Percentiles rank a stretch among this genome's conserved stretches.
Conservation (phyloP, 2,888 invertebrate species). For the Clostera curtula region DNA sequence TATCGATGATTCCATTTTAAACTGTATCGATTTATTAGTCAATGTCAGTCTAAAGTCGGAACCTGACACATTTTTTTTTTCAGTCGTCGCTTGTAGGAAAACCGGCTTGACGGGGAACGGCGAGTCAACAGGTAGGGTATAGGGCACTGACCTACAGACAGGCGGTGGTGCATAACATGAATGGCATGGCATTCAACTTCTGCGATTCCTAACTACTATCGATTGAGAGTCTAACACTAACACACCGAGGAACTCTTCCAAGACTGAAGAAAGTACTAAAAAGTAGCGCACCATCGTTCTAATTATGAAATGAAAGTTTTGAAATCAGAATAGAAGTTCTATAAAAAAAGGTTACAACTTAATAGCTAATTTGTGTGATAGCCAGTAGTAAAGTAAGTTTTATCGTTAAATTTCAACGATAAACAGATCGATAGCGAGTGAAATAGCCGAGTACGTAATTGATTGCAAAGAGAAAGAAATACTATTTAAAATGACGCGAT, state of each 20-base stretch:
- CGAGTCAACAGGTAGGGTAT: conserved; percentile 65
- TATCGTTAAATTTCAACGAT: conserved; percentile 8
- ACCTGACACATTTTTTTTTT: conserved; percentile 40
- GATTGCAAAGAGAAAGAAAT: conserved; percentile 30
- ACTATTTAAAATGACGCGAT: conserved; percentile 29
- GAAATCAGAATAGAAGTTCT: no score
- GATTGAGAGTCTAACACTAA: conserved; percentile 15
- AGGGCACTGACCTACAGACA: conserved; percentile 70
- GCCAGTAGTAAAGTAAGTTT: no score
- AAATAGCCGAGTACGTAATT: conserved; percentile 20
- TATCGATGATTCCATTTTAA: no score
- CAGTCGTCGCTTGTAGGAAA: conserved; percentile 35
- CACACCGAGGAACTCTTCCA: no score
- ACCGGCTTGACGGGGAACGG: conserved; percentile 57
- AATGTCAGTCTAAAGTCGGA: conserved; percentile 37
- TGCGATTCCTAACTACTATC: conserved; percentile 31
- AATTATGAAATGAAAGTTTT: neutral
- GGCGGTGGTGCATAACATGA: conserved; percentile 50
- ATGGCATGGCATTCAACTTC: conserved; percentile 48
- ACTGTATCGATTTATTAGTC: conserved; percentile 18
- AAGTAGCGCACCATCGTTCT: neutral
- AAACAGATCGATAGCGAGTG: conserved; percentile 17
- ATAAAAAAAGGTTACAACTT: no score
- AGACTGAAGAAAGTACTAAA: no score
- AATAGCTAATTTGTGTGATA: no score